A percentile compares a stretch with the other conserved stretches of the same genome.
Conservation (phyloP, 2,888 invertebrate species). For the Sarcophaga carnaria region DNA sequence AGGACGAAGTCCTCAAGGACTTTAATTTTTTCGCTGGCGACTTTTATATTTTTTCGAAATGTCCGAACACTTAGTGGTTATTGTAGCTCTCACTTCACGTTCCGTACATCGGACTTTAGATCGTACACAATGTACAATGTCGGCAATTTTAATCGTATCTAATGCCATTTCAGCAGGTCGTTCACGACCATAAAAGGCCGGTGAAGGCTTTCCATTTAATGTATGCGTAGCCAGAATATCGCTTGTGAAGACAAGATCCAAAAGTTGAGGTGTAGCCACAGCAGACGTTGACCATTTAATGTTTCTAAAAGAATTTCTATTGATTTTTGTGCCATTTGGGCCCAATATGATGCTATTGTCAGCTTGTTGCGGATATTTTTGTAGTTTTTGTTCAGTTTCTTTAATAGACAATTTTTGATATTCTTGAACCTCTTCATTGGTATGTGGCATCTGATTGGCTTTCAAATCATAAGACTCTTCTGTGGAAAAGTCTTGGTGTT, state of each 20-base stretch:
- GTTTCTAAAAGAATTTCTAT: constrained; percentile 78
- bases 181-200: constrained; percentile 80
- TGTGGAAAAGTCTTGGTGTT: no score
- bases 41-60: constrained; percentile 83
- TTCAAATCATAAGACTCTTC: no score
- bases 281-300: constrained; percentile 83
- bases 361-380: constrained; percentile 16
- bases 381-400: no score
- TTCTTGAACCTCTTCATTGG: no score
- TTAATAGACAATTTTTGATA: no score
- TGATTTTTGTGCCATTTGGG: constrained; percentile 69
- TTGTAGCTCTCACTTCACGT: constrained; percentile 83
- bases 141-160: constrained; percentile 83
- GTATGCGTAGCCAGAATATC: constrained; percentile 84
- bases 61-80: constrained; percentile 84
- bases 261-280: constrained; percentile 82
- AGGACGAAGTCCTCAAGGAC: not conserved
- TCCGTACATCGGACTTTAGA: constrained; percentile 82
- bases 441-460: no score
- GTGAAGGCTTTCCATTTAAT: constrained; percentile 84
- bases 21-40: constrained; percentile 33
- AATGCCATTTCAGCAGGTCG: constrained; percentile 76
- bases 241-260: constrained; percentile 83
- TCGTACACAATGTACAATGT: constrained; percentile 83
- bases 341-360: not conserved